Percentiles rank a stretch among this genome's conserved stretches.
phyloP scores from a whole-genome alignment of 2,797 vertebrate species.

The Molossus molossus region DNA sequence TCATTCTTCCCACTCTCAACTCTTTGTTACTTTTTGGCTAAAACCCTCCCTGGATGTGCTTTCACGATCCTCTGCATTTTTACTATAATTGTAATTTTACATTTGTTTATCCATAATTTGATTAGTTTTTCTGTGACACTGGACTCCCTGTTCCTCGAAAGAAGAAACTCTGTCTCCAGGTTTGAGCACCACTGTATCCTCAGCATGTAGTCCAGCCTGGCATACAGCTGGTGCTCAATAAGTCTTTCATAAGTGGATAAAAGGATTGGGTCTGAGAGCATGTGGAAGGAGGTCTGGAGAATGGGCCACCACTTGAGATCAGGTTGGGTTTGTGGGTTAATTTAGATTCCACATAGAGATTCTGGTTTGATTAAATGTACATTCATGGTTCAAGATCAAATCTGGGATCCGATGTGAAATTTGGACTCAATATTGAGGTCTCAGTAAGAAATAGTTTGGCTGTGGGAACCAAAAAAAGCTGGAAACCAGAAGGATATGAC shows the following conservation, averaged over 20 bases:
- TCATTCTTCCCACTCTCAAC: not conserved
- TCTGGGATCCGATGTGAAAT: not conserved
- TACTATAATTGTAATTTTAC: not conserved
- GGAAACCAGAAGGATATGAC: not conserved
- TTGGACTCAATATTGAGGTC: not conserved
- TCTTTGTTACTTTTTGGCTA: not conserved
- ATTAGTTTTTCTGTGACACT: not conserved
- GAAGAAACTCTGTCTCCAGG: not conserved
- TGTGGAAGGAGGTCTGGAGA: not conserved
- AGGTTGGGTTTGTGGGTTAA: not conserved
- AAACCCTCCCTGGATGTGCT: not conserved
- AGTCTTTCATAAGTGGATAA: not conserved
- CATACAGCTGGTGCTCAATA: not conserved
- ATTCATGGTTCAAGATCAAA: not conserved
- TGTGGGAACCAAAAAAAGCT: not conserved
- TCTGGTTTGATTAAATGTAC: not conserved
- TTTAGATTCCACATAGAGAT: not conserved
- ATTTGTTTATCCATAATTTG: not conserved
- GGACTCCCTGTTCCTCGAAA: not conserved
- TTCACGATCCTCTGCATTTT: not conserved
- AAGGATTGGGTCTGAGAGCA: not conserved
- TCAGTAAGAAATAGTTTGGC: not conserved
- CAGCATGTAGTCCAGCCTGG: not conserved
- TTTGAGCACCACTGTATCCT: not conserved
- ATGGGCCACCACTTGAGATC: not conserved